These are phyloP conservation scores for Strix aluco DNA, from an alignment of 2,113 vertebrate species.

Conservation along the genomic window DNA sequence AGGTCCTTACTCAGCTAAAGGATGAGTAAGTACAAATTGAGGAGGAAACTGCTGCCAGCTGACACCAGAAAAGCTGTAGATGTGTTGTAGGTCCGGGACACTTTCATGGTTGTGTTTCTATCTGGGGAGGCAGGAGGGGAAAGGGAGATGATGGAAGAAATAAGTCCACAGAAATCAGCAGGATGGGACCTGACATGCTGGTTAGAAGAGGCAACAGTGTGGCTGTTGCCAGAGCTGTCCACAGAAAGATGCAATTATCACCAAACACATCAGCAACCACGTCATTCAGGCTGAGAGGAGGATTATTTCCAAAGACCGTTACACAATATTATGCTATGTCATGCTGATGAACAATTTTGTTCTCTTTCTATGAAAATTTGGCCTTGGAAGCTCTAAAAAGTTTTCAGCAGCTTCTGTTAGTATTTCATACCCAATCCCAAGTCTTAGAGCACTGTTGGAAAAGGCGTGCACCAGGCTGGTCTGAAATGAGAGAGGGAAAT, in stretches of 20 bases:
- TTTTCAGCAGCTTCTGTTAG: neutral
- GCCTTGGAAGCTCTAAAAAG: neutral
- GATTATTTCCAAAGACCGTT: neutral
- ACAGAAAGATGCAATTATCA: neutral
- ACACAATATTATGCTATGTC: neutral
- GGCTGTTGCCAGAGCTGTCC: neutral
- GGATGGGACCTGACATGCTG: neutral
- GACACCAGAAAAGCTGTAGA: neutral
- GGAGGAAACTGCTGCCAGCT: neutral
- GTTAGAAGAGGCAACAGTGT: neutral
- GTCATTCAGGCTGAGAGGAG: neutral
- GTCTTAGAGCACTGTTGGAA: neutral
- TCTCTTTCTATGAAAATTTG: neutral
- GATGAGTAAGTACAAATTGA: neutral
- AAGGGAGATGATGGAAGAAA: neutral
- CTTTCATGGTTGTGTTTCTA: neutral
- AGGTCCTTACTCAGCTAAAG: neutral
- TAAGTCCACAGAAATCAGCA: neutral
- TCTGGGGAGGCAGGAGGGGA: neutral
- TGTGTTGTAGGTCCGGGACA: neutral
- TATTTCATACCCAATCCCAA: neutral
- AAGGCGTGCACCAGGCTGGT: neutral
- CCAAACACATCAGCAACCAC: slow-evolving; percentile 10
- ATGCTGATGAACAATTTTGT: neutral
- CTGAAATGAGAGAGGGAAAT: neutral